Conservation (phyloP, 1,140 invertebrate species). For the Pachyrhynchus sulphureomaculatus region DNA sequence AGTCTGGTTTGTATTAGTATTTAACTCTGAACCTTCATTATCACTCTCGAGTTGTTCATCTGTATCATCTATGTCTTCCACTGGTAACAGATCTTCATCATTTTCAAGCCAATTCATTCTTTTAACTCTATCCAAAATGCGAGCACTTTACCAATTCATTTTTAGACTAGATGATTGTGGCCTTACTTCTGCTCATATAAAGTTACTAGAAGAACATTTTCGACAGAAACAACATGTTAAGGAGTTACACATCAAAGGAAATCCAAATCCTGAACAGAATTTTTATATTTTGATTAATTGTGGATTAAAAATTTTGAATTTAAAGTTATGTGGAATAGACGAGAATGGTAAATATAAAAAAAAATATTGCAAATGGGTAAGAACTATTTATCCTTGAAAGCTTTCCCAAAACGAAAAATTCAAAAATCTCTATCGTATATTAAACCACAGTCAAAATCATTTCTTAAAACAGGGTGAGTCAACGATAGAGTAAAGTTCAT, state of each 20-base stretch:
- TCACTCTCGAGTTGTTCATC: slow-evolving; percentile 11
- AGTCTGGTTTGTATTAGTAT: slow-evolving; percentile 1
- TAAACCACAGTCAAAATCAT: no score
- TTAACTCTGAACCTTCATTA: slow-evolving; percentile 23
- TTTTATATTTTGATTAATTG: neutral
- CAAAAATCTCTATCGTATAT: no score
- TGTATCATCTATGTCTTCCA: slow-evolving; percentile 15
- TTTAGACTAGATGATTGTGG: neutral
- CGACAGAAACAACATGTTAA: neutral
- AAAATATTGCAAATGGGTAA: no score
- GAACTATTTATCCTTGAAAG: no score
- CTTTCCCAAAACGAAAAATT: neutral
- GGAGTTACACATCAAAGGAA: neutral
- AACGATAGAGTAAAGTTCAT: no score
- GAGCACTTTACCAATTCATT: no score
- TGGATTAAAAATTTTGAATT: slow-evolving; percentile 1
- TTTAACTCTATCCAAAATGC: no score
- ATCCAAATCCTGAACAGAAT: neutral
- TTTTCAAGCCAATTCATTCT: slow-evolving; percentile 20
- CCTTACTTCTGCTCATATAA: neutral
- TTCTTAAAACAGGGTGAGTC: no score
- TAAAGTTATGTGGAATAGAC: neutral
- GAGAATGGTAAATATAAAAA: no score
- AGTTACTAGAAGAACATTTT: neutral
- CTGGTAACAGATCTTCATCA: slow-evolving; percentile 19